Conservation (phyloP, 2,797 vertebrate species). For the Propithecus perrieri region DNA sequence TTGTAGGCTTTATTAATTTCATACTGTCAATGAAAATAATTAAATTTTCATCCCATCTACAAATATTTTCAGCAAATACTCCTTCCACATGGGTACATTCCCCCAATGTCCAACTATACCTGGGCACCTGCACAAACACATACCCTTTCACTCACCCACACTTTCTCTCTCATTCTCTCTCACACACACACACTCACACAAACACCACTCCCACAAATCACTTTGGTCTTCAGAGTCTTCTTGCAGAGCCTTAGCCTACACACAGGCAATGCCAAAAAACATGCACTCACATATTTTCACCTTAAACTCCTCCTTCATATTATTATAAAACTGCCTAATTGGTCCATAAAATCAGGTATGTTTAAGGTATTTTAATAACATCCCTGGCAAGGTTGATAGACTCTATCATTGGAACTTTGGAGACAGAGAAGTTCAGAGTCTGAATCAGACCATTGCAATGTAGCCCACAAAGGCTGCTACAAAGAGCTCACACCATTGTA, state of each 20-base stretch:
- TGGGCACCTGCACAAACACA: neutral
- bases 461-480: neutral
- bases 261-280: neutral
- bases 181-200: neutral
- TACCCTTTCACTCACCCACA: neutral
- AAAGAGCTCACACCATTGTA: neutral
- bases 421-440: neutral
- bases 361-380: neutral
- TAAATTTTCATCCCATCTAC: neutral
- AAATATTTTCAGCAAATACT: constrained; percentile 5
- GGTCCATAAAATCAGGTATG: neutral
- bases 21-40: neutral
- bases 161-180: neutral
- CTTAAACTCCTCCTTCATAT: neutral
- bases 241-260: neutral
- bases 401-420: neutral
- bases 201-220: neutral
- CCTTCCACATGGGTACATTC: neutral
- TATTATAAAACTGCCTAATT: neutral
- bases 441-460: neutral
- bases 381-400: neutral
- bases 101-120: no score
- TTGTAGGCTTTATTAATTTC: neutral
- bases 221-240: neutral
- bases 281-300: neutral